phyloP scores from a whole-genome alignment of 2,113 vertebrate genomes.

The Prionailurus bengalensis region DNA sequence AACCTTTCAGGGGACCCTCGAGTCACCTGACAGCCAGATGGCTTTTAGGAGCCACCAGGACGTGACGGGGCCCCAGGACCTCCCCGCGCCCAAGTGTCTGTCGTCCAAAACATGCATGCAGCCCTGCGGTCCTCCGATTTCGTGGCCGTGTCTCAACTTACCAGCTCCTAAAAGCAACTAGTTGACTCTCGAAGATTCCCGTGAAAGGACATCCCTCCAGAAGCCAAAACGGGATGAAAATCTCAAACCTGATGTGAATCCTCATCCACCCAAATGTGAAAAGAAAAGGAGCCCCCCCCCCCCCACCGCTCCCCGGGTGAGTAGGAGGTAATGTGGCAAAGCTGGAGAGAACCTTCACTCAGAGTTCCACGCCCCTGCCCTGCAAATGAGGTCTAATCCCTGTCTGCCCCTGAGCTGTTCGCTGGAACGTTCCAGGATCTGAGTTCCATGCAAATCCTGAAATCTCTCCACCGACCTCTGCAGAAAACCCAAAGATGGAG shows the following conservation, averaged over 20 bases:
- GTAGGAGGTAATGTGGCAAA: no score
- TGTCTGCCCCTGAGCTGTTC: neutral
- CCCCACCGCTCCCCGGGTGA: accelerated
- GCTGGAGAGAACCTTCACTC: accelerated
- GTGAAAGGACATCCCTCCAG: neutral
- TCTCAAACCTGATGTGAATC: neutral
- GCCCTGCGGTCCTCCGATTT: accelerated
- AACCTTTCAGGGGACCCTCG: neutral
- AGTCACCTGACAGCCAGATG: neutral
- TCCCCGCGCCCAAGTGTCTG: accelerated
- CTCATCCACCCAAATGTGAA: neutral
- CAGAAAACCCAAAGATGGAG: accelerated
- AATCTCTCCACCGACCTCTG: neutral
- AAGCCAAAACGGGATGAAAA: neutral
- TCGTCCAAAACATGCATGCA: accelerated
- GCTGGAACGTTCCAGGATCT: accelerated
- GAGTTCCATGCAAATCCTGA: neutral
- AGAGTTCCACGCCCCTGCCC: neutral
- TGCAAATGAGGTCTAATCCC: neutral
- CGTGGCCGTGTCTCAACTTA: neutral
- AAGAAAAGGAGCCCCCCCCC: neutral
- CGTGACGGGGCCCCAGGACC: accelerated
- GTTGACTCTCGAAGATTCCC: neutral
- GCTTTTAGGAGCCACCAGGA: neutral
- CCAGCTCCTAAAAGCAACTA: accelerated